Conservation (phyloP, 2,888 invertebrate genomes). For the Nomada flava region DNA sequence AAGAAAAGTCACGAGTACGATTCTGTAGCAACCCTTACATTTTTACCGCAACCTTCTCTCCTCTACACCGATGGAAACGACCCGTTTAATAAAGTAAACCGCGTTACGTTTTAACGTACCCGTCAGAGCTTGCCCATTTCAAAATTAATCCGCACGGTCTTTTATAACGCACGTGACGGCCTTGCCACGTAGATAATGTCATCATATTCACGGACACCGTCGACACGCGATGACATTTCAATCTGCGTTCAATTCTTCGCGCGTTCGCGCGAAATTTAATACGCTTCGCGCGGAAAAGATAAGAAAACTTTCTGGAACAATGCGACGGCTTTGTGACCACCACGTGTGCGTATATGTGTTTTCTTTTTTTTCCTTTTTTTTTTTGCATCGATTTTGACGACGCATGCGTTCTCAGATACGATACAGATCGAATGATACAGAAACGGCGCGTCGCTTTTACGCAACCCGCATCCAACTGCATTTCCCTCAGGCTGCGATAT, state of each 20-base stretch:
- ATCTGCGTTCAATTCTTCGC: conserved; percentile 36
- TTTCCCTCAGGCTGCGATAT: conserved; percentile 37
- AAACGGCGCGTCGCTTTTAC: conserved; percentile 19
- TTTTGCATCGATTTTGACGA: conserved; percentile 10
- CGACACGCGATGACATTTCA: conserved; percentile 39
- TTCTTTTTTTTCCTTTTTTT: too few relatives aligned
- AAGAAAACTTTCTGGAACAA: conserved; percentile 37
- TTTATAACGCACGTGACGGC: neutral
- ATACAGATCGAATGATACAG: conserved; percentile 46
- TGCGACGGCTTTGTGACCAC: neutral
- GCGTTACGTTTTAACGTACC: neutral
- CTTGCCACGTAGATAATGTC: conserved; percentile 28
- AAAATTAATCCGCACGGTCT: conserved; percentile 10
- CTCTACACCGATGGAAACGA: neutral
- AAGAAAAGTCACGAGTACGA: too few relatives aligned
- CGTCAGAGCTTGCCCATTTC: neutral
- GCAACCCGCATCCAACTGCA: conserved; percentile 57
- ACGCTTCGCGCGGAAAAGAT: conserved; percentile 15
- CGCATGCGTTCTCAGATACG: conserved; percentile 26
- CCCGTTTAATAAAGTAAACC: too few relatives aligned
- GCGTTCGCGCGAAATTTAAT: conserved; percentile 37
- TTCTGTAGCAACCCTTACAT: neutral
- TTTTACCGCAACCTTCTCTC: neutral
- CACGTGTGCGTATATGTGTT: too few relatives aligned
- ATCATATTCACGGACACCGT: conserved; percentile 12